Conservation (phyloP, 2,113 vertebrate species). For the Pristiophorus japonicus region DNA sequence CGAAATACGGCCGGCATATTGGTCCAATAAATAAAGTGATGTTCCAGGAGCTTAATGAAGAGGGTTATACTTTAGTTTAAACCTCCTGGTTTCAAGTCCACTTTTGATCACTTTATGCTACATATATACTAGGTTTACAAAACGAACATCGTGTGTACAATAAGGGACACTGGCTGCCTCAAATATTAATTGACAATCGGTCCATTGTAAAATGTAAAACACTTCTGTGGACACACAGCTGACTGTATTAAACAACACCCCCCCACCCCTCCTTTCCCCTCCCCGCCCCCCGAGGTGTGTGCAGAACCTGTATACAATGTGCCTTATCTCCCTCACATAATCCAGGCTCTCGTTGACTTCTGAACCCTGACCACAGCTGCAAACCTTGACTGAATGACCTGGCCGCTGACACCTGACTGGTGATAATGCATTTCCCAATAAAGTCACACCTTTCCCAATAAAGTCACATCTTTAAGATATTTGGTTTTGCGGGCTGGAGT, state of each 20-base stretch:
- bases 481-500: too few species aligned
- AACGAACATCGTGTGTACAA: background rate
- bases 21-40: too few species aligned
- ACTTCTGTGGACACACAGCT: background rate
- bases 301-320: background rate
- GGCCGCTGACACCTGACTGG: background rate
- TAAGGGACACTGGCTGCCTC: background rate
- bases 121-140: background rate
- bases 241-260: background rate
- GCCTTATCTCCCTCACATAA: constrained; percentile 24
- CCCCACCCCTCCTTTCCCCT: too few species aligned
- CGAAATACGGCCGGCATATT: too few species aligned
- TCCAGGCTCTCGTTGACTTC: background rate
- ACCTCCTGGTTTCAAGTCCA: too few species aligned
- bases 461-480: background rate
- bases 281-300: background rate
- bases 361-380: background rate
- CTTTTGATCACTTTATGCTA: too few species aligned
- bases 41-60: too few species aligned
- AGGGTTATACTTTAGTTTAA: too few species aligned
- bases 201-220: background rate
- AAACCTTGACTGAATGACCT: constrained; percentile 35
- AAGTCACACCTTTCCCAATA: background rate
- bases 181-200: background rate
- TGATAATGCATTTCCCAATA: background rate